Evolutionary conservation across 2,113 vertebrate species (phyloP).

Genomic region (Pheucticus melanocephalus): DNA sequence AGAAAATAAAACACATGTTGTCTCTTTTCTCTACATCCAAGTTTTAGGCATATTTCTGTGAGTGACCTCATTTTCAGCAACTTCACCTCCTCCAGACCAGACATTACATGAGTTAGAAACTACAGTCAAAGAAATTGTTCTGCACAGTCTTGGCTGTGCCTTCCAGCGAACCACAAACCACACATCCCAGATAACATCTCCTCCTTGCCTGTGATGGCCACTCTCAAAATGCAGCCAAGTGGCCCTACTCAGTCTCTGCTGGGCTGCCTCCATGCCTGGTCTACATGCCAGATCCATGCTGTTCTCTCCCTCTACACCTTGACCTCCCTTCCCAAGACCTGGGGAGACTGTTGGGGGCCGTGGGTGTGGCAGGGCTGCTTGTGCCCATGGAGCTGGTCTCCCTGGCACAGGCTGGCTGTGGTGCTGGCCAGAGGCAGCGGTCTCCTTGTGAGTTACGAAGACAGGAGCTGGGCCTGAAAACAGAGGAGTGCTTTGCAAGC

Average conservation of each 20-base stretch:
- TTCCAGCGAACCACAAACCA: background rate
- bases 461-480: background rate
- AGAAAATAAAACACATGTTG: background rate
- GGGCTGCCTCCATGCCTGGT: background rate
- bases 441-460: background rate
- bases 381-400: rapidly evolving
- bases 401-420: background rate
- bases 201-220: background rate
- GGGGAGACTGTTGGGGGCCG: background rate
- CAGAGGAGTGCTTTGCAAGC: background rate
- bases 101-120: background rate
- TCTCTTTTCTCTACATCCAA: background rate
- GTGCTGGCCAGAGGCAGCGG: background rate
- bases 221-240: background rate
- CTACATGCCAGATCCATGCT: background rate
- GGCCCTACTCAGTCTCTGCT: background rate
- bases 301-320: background rate
- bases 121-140: background rate
- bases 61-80: background rate
- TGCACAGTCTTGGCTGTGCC: background rate
- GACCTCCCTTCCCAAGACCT: background rate
- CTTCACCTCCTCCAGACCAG: background rate
- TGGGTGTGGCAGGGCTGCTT: background rate
- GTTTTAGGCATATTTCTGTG: background rate
- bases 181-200: background rate